Evolutionary conservation across 2,888 invertebrate species (phyloP), one percentile per base, ranked within the genome.

Genomic region (Hirtodrosophila alboralis): DNA sequence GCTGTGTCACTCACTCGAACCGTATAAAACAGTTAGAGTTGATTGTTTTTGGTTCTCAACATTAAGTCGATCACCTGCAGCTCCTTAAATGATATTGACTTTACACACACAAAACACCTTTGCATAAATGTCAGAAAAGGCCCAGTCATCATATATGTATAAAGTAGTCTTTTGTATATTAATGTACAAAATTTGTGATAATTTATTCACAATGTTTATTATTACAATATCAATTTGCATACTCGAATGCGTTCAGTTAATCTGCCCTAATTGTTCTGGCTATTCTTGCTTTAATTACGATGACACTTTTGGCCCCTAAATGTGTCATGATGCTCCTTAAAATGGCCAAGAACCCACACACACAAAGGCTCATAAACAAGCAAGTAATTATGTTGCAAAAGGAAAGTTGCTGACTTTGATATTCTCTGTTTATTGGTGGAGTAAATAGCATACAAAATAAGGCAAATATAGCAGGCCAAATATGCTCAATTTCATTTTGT

Each of bases 281-380:
- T 73, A 59, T 58, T 63, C 52, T 64, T 31, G 58, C 37, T 41
- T 59, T 74, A 74, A 78, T 75, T 76, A 78, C 62, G 79, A 75
- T 65, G 75, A 69, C 72, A 71, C 43, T 66, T 62, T 61, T 61
- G 65, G n/a, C n/a, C 41, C 54, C 41, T 76, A 75, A 80, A 75
- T 63, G 61, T 78, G 58, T 60, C 73, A 49, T 51, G 53, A 52
- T 44, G 43, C 26, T 45, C 41, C 43, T 51, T 34, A 28, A 54
- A n/a, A 59, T 56, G 30, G 7, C 23, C 5, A 16, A 5, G 40
- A 40, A 41, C 37, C 52, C 49, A 37, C 23, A 72, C n/a, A n/a
- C 65, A 72, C 71, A 78, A 81, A 79, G 72, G 56, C 44, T 23
- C 56, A 66, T 69, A 69, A 79, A 75, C 64, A 69, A 65, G 59